Conservation (phyloP, 2,113 vertebrate species). For the Elachura formosa region DNA sequence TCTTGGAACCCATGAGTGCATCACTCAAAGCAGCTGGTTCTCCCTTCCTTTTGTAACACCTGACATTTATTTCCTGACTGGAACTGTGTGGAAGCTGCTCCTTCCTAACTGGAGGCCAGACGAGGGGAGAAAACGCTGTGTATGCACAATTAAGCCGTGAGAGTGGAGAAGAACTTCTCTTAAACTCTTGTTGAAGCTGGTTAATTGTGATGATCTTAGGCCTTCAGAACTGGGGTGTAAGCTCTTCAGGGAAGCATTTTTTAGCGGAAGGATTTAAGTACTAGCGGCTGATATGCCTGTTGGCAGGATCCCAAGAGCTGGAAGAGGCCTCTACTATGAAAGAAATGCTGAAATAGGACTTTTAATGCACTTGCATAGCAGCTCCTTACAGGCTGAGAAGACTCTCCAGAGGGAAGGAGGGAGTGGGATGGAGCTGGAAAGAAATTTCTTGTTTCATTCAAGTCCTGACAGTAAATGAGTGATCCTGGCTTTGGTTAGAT, state of each 20-base stretch:
- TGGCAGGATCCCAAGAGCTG: conserved; percentile 47
- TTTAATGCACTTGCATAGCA: conserved; percentile 27
- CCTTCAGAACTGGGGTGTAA: background rate
- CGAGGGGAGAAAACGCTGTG: background rate
- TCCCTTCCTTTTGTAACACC: background rate
- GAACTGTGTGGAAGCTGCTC: background rate
- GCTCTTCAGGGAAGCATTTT: conserved; percentile 37
- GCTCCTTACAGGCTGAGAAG: background rate
- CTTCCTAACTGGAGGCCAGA: background rate
- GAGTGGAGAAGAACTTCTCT: background rate
- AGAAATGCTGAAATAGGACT: conserved; percentile 50
- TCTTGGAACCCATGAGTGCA: background rate
- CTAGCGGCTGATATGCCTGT: conserved; percentile 22
- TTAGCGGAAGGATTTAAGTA: conserved; percentile 33
- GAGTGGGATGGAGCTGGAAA: background rate
- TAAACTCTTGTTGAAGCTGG: background rate
- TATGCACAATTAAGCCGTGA: background rate
- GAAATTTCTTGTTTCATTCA: background rate
- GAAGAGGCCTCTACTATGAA: conserved; percentile 28
- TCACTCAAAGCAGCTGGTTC: background rate
- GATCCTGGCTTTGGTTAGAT: background rate
- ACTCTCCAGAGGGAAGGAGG: background rate
- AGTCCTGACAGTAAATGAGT: background rate
- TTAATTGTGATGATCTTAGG: conserved; percentile 4
- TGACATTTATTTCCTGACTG: conserved; percentile 24